A percentile compares a stretch with the other conserved stretches of the same genome.
phyloP scores from a whole-genome alignment of 2,888 invertebrate species.

The Sthenelais limicola region DNA sequence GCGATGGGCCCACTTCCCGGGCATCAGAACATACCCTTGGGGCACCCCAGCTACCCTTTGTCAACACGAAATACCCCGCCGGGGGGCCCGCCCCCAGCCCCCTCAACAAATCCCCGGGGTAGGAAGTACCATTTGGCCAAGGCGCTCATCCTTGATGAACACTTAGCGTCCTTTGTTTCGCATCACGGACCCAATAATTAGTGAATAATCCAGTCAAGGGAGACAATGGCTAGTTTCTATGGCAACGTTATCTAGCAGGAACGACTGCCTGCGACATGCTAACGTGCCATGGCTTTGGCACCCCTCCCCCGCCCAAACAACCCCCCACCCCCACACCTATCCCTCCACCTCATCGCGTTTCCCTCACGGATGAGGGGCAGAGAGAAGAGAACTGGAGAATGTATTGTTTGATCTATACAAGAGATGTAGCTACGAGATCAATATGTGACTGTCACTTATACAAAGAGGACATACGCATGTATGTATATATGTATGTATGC shows the following conservation, averaged over 20 bases:
- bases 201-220: conserved; percentile 20
- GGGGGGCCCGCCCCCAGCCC: background rate
- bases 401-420: too few relatives aligned
- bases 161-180: conserved; percentile 29
- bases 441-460: too few relatives aligned
- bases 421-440: too few relatives aligned
- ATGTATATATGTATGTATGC: too few relatives aligned
- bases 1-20: background rate
- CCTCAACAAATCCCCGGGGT: background rate
- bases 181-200: conserved; percentile 19
- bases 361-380: too few relatives aligned
- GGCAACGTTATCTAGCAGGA: conserved; percentile 25
- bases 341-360: too few relatives aligned
- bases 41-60: conserved; percentile 12
- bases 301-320: too few relatives aligned
- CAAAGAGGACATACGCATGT: too few relatives aligned
- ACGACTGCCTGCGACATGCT: background rate
- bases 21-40: background rate
- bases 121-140: conserved; percentile 1
- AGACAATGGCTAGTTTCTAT: conserved; percentile 21
- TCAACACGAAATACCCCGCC: conserved; percentile 22
- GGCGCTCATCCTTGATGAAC: conserved; percentile 14
- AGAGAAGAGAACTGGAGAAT: too few relatives aligned
- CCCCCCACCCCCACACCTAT: too few relatives aligned
- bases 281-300: too few relatives aligned